Evolutionary conservation across 2,797 vertebrate species (phyloP).

Genomic region (Hylomyscus alleni): DNA sequence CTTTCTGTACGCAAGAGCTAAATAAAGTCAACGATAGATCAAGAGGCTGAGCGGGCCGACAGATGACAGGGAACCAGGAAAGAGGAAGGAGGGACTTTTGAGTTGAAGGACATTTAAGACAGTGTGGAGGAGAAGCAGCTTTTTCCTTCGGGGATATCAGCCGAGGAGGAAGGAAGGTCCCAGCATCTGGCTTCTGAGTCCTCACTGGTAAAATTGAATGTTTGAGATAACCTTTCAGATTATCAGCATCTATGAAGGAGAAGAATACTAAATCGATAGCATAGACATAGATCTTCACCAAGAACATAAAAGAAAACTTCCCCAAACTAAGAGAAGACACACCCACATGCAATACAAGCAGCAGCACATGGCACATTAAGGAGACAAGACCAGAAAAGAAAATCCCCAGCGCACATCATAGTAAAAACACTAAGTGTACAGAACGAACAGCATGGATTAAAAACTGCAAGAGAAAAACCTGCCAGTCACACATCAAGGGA

Average conservation of each 20-base stretch:
- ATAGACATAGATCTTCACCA: not conserved
- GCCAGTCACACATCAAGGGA: not conserved
- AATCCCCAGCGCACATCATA: not conserved
- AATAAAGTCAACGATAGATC: not conserved
- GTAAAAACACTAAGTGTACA: not conserved
- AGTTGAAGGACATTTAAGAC: not conserved
- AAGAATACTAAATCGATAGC: not conserved
- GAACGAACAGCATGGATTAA: not conserved
- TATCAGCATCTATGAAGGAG: not conserved
- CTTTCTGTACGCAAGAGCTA: not conserved
- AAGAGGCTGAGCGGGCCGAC: not conserved
- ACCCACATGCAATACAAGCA: not conserved
- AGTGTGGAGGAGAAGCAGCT: not conserved
- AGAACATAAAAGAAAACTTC: not conserved
- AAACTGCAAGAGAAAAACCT: not conserved
- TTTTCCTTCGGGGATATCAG: not conserved
- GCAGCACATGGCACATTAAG: not conserved
- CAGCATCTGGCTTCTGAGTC: not conserved
- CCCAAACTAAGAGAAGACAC: not conserved
- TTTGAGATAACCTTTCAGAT: not conserved
- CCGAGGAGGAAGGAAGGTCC: not conserved
- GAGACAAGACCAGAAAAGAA: not conserved
- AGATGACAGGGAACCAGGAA: not conserved
- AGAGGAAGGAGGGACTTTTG: not conserved
- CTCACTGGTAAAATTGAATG: not conserved